Conservation (phyloP, 2,888 invertebrate genomes). For the Stegophylla sp. region DNA sequence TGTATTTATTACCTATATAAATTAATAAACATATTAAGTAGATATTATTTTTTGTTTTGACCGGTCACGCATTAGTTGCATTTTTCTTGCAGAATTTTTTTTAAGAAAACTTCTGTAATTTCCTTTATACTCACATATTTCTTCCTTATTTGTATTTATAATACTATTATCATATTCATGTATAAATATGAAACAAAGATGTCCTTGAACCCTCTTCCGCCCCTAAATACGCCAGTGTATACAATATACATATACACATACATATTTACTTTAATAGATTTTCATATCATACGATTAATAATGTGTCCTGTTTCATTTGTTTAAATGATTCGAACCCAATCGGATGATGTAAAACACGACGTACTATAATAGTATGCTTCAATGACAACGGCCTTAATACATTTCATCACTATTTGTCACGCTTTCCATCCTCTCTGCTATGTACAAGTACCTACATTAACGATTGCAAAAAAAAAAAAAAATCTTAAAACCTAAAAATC, state of each 20-base stretch:
- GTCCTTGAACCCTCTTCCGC: no score
- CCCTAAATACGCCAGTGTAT: no score
- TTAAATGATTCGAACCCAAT: slow-evolving; percentile 9
- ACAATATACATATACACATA: background rate
- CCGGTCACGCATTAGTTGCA: no score
- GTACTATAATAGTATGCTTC: slow-evolving; percentile 41
- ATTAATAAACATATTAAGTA: no score
- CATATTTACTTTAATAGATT: background rate
- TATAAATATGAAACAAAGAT: no score
- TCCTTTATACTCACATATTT: no score
- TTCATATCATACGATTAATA: background rate
- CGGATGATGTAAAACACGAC: slow-evolving; percentile 12
- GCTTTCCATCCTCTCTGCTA: slow-evolving; percentile 49
- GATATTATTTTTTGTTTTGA: no score
- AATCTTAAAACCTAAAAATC: slow-evolving; percentile 31
- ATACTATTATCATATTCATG: no score
- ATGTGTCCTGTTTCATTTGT: background rate
- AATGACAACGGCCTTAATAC: slow-evolving; percentile 10
- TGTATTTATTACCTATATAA: no score
- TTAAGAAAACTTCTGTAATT: no score
- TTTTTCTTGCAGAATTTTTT: no score
- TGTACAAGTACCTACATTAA: background rate
- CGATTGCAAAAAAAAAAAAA: slow-evolving; percentile 34
- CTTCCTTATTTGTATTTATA: no score
- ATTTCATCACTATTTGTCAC: slow-evolving; percentile 52